Evolutionary conservation across 2,113 vertebrate genomes (phyloP).

Genomic region (Tupaia tana): DNA sequence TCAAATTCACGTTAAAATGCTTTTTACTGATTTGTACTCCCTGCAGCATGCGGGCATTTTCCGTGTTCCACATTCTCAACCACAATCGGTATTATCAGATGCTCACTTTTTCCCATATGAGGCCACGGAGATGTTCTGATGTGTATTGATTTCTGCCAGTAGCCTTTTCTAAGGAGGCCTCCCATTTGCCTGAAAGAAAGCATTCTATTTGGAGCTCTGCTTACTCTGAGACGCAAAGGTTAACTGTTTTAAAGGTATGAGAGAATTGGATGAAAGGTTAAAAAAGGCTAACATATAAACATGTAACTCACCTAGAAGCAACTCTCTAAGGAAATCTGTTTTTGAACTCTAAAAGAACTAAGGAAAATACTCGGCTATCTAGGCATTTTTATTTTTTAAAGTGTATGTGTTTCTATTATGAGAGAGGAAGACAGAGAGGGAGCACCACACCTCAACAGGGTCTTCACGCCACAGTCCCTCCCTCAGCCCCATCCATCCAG

Average conservation of each 20-base stretch:
- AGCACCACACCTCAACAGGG: too few relatives aligned
- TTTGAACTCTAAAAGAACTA: not conserved
- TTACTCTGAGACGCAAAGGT: not conserved
- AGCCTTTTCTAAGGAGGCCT: not conserved
- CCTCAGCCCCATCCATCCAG: too few relatives aligned
- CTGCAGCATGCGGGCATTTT: too few relatives aligned
- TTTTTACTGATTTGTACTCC: not conserved
- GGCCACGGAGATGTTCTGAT: not conserved
- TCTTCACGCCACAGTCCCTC: too few relatives aligned
- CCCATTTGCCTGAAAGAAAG: not conserved
- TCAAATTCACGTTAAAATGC: not conserved
- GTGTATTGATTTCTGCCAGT: constrained; percentile 22
- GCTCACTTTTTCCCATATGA: not conserved
- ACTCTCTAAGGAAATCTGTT: not conserved
- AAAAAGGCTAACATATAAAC: not conserved
- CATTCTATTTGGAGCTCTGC: not conserved
- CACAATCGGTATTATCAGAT: not conserved
- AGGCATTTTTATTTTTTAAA: too few relatives aligned
- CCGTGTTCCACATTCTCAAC: not conserved
- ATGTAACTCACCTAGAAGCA: not conserved
- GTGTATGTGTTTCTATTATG: too few relatives aligned
- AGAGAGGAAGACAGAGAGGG: too few relatives aligned
- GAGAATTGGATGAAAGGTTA: not conserved
- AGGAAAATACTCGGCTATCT: not conserved
- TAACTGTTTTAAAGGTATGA: not conserved